These are phyloP conservation scores for Troides oblongomaculatus DNA, from an alignment of 2,888 invertebrate species.

Conservation along the genomic window DNA sequence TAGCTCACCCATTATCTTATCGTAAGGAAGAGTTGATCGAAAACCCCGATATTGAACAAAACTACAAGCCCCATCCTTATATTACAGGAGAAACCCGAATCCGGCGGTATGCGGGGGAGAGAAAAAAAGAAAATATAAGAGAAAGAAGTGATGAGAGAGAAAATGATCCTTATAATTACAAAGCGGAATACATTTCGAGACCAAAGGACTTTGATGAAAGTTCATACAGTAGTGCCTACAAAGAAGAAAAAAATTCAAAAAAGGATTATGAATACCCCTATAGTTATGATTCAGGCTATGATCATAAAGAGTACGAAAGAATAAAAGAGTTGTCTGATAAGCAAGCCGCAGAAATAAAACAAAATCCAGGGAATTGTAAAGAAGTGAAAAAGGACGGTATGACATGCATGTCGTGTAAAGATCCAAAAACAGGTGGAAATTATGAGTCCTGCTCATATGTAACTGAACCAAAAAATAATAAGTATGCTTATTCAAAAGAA, in stretches of 20 bases:
- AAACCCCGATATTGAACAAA: conserved; percentile 59
- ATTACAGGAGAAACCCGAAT: conserved; percentile 70
- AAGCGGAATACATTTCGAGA: conserved; percentile 69
- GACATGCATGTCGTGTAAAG: conserved; percentile 86
- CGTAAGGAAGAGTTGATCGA: conserved; percentile 64
- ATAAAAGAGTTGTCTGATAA: conserved; percentile 82
- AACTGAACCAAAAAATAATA: conserved; percentile 85
- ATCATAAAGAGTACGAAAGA: conserved; percentile 76
- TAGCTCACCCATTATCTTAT: conserved; percentile 67
- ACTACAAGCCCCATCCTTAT: conserved; percentile 76
- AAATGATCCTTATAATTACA: conserved; percentile 77
- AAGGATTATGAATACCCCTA: conserved; percentile 75
- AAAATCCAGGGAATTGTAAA: conserved; percentile 83
- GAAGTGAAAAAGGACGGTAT: conserved; percentile 82
- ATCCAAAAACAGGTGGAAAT: conserved; percentile 86
- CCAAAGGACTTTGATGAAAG: conserved; percentile 75
- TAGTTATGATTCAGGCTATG: conserved; percentile 73
- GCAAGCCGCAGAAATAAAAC: conserved; percentile 81
- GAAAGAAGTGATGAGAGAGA: conserved; percentile 56
- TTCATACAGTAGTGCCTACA: conserved; percentile 70
- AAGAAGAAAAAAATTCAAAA: conserved; percentile 60
- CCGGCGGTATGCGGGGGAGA: conserved; percentile 74
- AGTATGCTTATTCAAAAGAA: conserved; percentile 84
- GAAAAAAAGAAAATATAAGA: conserved; percentile 60
- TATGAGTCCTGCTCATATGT: conserved; percentile 91